Conservation (phyloP, 2,888 invertebrate genomes). For the Protophormia terraenovae region DNA sequence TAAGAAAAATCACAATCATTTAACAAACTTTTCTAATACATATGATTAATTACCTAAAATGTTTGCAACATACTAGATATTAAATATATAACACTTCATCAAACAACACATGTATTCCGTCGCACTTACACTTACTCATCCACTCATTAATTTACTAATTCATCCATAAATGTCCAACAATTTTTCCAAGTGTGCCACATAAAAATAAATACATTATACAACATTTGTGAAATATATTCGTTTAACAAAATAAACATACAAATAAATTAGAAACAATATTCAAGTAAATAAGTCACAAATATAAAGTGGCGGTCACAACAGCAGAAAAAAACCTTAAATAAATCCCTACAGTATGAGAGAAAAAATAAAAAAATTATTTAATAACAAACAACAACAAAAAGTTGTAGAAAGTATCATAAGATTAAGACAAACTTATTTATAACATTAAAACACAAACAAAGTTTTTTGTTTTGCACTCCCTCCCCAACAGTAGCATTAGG, state of each 20-base stretch:
- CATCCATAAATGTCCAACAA: neutral
- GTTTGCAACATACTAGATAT: neutral
- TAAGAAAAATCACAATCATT: neutral
- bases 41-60: slow-evolving; percentile 32
- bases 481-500: neutral
- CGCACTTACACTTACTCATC: neutral
- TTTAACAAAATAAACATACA: neutral
- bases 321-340: neutral
- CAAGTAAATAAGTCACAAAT: slow-evolving; percentile 14
- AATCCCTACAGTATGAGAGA: neutral
- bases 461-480: neutral
- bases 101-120: neutral
- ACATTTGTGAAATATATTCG: neutral
- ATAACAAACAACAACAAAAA: slow-evolving; percentile 7
- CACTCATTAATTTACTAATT: neutral
- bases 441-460: slow-evolving; percentile 34
- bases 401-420: slow-evolving; percentile 27
- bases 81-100: slow-evolving; percentile 17
- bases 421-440: slow-evolving; percentile 39
- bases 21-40: neutral
- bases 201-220: neutral
- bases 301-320: neutral
- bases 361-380: neutral
- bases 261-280: neutral
- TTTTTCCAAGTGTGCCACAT: slow-evolving; percentile 3